Conservation (phyloP, 2,113 vertebrate genomes). For the Silurus glanis region DNA sequence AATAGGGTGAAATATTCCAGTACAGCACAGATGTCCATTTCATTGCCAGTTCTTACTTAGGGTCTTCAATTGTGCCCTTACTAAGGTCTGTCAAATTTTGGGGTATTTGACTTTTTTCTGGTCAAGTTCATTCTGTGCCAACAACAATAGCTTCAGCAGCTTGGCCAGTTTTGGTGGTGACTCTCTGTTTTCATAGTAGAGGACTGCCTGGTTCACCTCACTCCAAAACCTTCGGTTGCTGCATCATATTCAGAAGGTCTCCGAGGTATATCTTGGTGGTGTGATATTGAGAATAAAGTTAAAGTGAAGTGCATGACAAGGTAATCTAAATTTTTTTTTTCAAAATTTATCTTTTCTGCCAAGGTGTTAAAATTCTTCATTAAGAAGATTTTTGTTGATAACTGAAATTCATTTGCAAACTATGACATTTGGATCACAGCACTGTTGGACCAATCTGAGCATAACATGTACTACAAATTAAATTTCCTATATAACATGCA, state of each 20-base stretch:
- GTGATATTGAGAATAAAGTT: too few species aligned
- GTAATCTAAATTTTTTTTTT: too few species aligned
- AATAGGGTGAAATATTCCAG: constrained; percentile 58
- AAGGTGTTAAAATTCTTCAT: too few species aligned
- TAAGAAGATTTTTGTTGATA: too few species aligned
- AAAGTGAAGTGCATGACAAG: too few species aligned
- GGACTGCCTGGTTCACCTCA: constrained; percentile 96
- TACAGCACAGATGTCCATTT: constrained; percentile 54
- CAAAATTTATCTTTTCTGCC: too few species aligned
- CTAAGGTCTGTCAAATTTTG: constrained; percentile 98
- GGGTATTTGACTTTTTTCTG: constrained; percentile 99
- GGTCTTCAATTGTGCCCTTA: constrained; percentile 96
- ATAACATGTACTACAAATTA: too few species aligned
- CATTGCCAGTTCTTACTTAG: constrained; percentile 79
- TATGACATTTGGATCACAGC: too few species aligned
- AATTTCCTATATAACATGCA: too few species aligned
- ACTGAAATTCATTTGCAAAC: too few species aligned
- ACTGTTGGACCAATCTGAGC: too few species aligned
- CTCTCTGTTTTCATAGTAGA: constrained; percentile 91
- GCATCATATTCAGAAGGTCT: constrained; percentile 97
- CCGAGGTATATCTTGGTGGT: constrained; percentile 66
- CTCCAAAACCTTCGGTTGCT: constrained; percentile 99
- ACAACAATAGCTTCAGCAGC: constrained; percentile 93
- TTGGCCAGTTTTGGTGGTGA: constrained; percentile 97
- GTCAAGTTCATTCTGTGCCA: constrained; percentile 99